Conservation (phyloP, 2,797 vertebrate species). For the Rhynchotus rufescens region DNA sequence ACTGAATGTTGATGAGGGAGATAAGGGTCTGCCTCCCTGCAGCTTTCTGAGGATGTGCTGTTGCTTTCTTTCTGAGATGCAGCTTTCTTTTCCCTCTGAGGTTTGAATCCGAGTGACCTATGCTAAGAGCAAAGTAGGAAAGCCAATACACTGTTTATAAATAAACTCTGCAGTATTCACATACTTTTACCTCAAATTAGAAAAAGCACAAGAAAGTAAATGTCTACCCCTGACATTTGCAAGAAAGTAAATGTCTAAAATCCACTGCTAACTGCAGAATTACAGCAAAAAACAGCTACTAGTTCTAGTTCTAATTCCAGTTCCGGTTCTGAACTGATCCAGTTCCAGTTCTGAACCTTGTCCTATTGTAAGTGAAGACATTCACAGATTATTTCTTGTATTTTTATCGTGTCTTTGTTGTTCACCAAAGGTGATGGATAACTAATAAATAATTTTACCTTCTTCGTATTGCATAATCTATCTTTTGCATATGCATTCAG, state of each 20-base stretch:
- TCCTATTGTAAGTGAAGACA: constrained; percentile 12
- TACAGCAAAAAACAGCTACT: background rate
- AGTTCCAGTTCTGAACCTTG: constrained; percentile 33
- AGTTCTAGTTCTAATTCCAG: background rate
- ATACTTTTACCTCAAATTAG: constrained; percentile 9
- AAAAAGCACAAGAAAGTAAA: constrained; percentile 1
- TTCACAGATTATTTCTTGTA: background rate
- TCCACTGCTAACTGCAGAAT: background rate
- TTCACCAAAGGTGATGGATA: constrained; percentile 7
- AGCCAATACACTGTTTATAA: constrained; percentile 30
- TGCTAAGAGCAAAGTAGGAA: background rate
- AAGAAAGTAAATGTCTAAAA: background rate
- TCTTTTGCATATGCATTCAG: constrained; percentile 8
- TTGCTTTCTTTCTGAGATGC: constrained; percentile 1
- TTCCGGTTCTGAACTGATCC: background rate
- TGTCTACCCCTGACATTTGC: background rate
- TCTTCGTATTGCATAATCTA: constrained; percentile 10
- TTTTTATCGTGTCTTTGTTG: constrained; percentile 30
- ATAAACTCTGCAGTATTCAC: constrained; percentile 38
- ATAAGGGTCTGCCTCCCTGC: constrained; percentile 37
- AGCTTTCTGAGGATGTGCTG: constrained; percentile 42
- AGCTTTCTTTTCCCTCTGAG: background rate
- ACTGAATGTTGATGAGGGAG: constrained; percentile 25
- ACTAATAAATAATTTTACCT: constrained; percentile 42
- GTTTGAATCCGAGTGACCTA: constrained; percentile 13